Base-by-base conservation (phyloP, 2,113 vertebrate species). In the Galemys pyrenaicus region DNA sequence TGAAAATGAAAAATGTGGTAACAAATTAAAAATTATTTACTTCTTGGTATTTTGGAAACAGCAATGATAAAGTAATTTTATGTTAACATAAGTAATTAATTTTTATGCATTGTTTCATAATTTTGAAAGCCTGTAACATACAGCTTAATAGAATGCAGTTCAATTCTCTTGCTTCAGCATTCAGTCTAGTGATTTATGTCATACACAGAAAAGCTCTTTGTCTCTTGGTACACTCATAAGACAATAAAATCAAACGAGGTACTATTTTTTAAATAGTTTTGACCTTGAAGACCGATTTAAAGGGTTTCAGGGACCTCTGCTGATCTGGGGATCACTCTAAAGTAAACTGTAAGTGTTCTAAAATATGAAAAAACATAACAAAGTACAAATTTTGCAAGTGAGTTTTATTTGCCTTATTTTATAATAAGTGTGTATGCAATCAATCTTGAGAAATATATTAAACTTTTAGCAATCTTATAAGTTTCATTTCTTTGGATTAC, bases 381-480 rank as follows among this genome's bases (percentile, higher is more conserved):
- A 89, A 89, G 41, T 16, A 46, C 32, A 85, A 81, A 92, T 9
- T 82, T 89, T 70, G 62, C 13, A 81, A 82, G 28, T 73, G 41
- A 90, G 19, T 94, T 92, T 81, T 22, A 70, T 81, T 88, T 94
- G 46, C 35, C 37, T 82, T 92, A 44, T 41, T 77, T 86, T 87
- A 64, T 71, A 68, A 54, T 77, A 79, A 3, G 12, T 77, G n/a
- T 81, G 39, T 75, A 5, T 92, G 51, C 92, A 85, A 67, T 82
- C 62, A 94, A 77, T 44, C 44, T 54, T 92, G 46, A 82, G 17
- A 87, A 58, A 90, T 65, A 80, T 60, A 49, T 89, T 35, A 88
- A 80, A 65, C 86, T 87, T 92, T 81, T 86, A 92, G 1, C 32
- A 28, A 75, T 26, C 39, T 37, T n/a, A 89, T 56, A 60, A 77